Conservation (phyloP, 2,113 vertebrate genomes). For the Microcebus tavaratra region DNA sequence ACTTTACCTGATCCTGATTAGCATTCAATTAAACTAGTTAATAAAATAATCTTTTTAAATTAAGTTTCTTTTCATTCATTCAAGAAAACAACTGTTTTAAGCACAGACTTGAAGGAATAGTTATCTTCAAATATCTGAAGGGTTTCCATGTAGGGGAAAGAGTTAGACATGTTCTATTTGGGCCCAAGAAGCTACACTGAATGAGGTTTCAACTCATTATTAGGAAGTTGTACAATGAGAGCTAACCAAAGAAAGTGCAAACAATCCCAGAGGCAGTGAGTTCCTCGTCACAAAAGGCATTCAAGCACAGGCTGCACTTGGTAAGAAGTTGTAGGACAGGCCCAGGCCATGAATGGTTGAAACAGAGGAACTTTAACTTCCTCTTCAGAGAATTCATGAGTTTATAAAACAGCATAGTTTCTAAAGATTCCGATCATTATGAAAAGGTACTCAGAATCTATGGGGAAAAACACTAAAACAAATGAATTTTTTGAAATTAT, state of each 20-base stretch:
- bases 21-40: background rate
- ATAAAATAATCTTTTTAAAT: background rate
- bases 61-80: conserved; percentile 15
- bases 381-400: background rate
- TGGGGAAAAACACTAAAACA: background rate
- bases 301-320: background rate
- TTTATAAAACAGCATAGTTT: background rate
- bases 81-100: background rate
- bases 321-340: background rate
- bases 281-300: background rate
- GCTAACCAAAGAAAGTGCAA: background rate
- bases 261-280: background rate
- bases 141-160: background rate
- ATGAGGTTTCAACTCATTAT: background rate
- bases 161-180: background rate
- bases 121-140: background rate
- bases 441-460: background rate
- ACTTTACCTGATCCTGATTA: background rate
- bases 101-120: background rate
- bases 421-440: background rate
- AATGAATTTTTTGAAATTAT: conserved; percentile 5
- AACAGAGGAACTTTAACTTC: background rate
- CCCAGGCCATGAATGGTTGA: background rate
- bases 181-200: background rate
- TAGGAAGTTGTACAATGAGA: background rate